Percentiles rank a stretch among this genome's conserved stretches.
Evolutionary conservation across 2,888 invertebrate genomes (phyloP).

Genomic region (Callosobruchus maculatus): DNA sequence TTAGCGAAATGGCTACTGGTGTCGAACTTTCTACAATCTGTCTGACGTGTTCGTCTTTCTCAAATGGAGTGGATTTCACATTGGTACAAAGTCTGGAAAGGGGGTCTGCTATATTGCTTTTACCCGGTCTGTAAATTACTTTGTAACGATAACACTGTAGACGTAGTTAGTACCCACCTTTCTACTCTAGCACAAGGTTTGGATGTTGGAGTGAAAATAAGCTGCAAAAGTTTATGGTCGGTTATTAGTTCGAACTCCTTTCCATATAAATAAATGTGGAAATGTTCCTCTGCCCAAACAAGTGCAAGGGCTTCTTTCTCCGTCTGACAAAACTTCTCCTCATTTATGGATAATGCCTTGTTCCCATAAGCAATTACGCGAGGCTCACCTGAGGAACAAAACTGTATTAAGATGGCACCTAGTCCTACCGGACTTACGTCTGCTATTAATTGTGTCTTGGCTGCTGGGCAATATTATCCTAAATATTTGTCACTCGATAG

Average conservation of each 20-base stretch:
- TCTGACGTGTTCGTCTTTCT: no score
- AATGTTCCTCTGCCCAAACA: conserved; percentile 28
- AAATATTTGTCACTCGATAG: conserved; percentile 14
- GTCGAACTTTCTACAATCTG: no score
- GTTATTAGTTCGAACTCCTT: conserved; percentile 38
- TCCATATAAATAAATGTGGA: conserved; percentile 26
- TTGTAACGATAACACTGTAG: background rate
- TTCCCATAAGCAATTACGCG: no score
- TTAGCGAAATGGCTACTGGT: no score
- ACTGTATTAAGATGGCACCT: conserved; percentile 28
- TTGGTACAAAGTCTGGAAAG: no score
- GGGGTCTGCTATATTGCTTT: background rate
- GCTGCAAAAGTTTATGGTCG: conserved; percentile 26
- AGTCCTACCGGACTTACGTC: conserved; percentile 32
- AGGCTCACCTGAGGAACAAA: conserved; percentile 15
- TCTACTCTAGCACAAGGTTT: background rate
- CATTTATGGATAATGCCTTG: no score
- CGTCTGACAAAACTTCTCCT: no score
- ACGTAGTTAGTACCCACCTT: background rate
- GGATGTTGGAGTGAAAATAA: background rate
- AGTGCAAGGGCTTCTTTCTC: no score
- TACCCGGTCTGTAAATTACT: conserved; percentile 1
- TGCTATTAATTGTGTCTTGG: conserved; percentile 26
- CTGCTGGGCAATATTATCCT: conserved; percentile 25
- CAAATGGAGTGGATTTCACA: no score